A percentile compares a stretch with the other conserved stretches of the same genome.
phyloP scores from a whole-genome alignment of 2,113 vertebrate species.

The Tetrao urogallus region DNA sequence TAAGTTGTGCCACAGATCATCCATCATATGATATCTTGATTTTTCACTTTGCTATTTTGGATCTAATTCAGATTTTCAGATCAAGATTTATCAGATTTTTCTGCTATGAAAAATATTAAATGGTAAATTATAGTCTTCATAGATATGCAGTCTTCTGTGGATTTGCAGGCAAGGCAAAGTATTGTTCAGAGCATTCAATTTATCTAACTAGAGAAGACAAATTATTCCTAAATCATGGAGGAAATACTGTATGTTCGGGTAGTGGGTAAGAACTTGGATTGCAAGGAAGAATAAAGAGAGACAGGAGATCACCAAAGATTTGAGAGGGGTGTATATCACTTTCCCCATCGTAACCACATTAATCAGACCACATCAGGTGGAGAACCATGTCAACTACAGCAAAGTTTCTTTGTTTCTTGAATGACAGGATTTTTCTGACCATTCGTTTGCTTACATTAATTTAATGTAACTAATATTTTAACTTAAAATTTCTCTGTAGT shows the following conservation, averaged over 20 bases:
- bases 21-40: neutral
- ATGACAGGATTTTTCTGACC: neutral
- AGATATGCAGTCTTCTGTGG: neutral
- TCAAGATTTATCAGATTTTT: neutral
- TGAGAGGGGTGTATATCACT: neutral
- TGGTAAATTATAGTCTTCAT: neutral
- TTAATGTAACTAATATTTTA: no score
- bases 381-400: neutral
- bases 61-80: neutral
- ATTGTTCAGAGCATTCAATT: neutral
- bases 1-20: neutral
- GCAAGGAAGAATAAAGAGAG: neutral
- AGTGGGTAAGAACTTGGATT: neutral
- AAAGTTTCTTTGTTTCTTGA: constrained; percentile 24
- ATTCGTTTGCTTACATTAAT: constrained; percentile 25
- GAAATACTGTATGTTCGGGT: neutral
- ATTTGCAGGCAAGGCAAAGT: neutral
- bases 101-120: neutral
- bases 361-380: neutral
- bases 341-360: constrained; percentile 40
- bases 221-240: neutral
- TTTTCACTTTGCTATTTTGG: neutral
- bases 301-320: neutral
- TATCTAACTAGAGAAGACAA: neutral
- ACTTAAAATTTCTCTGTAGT: neutral